Base-by-base conservation (phyloP, 2,888 invertebrate species). In the Meliscaeva auricollis region DNA sequence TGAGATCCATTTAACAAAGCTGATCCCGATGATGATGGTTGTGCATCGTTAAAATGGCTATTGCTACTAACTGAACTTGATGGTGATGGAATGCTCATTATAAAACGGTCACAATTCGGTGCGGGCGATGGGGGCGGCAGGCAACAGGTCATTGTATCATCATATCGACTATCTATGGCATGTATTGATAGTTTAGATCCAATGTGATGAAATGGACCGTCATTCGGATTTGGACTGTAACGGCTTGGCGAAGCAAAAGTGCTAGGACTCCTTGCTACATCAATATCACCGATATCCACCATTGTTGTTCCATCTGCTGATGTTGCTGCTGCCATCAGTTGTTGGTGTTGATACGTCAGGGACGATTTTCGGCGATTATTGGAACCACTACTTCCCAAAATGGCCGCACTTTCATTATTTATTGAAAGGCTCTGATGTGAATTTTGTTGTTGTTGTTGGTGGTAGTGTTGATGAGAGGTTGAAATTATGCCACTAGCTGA, bases 111-210 rank as follows among this genome's bases (percentile, higher is more conserved):
- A 79, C 89, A 91, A 50, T 90, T 92, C 6, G 92, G 92, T 2
- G 92, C 92, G 13, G 92, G 92, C 3, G 92, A 92, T 9, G 92
- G 92, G 8, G 92, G 92, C 1, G 92, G 92, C 41, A 91, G 80
- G 56, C 91, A 91, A 52, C 91, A 90, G 2, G 89, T 88, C 9
- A 89, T 87, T 0, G 88, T 79, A 66, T 92, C 92, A 41, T 92
- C 91, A 81, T 89, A 90, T 44, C 89, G 89, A 87, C 87, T 90
- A 56, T 82, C 82, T 9, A 88, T 89, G 5, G 88, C 87, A 69
- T 89, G 89, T 32, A 89, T 88, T 9, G 89, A 89, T 2, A 89
- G 70, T 9, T 90, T 89, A 2, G 88, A 88, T 22, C 88, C 87
- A 72, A 88, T 87, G 35, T 88, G 87, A 50, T 87, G 87, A 41